Evolutionary conservation across 2,797 vertebrate species (phyloP).

Genomic region (Parambassis ranga): DNA sequence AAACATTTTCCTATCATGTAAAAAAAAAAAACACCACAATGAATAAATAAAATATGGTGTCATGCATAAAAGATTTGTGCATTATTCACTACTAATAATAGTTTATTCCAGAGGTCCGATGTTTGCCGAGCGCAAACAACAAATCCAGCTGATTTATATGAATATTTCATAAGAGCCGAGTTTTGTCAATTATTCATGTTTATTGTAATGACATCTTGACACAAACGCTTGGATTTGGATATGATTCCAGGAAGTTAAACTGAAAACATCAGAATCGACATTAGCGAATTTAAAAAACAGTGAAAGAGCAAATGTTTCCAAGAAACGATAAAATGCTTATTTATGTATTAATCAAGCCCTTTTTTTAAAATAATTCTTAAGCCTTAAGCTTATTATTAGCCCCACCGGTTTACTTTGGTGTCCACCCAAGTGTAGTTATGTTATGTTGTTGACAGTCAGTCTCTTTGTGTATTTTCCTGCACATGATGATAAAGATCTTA

Average conservation of each 20-base stretch:
- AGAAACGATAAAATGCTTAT: no score
- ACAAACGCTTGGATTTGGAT: conserved; percentile 4
- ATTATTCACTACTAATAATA: conserved; percentile 58
- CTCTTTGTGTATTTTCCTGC: no score
- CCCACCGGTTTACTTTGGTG: no score
- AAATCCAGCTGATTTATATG: conserved; percentile 49
- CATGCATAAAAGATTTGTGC: conserved; percentile 61
- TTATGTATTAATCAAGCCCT: no score
- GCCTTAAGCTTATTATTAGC: no score
- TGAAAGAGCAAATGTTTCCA: no score
- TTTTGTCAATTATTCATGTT: conserved; percentile 60
- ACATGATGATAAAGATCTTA: no score
- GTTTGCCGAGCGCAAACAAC: conserved; percentile 45
- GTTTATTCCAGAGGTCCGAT: conserved; percentile 42
- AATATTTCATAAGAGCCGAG: conserved; percentile 55
- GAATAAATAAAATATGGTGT: conserved; percentile 58
- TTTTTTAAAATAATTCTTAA: no score
- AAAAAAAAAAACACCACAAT: conserved; percentile 31
- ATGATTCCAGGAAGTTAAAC: conserved; percentile 1
- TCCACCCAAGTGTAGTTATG: no score
- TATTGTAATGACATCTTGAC: conserved; percentile 52
- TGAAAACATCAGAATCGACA: not conserved
- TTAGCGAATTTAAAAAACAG: no score
- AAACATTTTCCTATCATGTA: not conserved
- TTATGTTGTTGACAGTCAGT: no score